These are phyloP conservation scores for Yponomeuta evonymella DNA, from an alignment of 2,888 invertebrate species.

Conservation along the genomic window DNA sequence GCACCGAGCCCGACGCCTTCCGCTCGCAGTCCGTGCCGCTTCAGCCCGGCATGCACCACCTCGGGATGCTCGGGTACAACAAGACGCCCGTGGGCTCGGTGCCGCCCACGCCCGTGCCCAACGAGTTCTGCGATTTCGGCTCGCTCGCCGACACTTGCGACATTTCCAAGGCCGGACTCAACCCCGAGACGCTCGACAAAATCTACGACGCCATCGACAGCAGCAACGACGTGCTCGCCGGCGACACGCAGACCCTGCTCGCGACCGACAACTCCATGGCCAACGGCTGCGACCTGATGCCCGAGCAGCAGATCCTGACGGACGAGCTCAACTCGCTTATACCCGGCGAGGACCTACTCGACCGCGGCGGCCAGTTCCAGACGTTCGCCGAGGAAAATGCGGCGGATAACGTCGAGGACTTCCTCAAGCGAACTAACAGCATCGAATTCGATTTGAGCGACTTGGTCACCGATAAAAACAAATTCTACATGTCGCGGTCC, in stretches of 20 bases:
- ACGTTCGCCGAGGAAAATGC: conserved; percentile 44
- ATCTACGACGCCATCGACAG: conserved; percentile 79
- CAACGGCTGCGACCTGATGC: conserved; percentile 58
- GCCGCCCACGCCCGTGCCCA: conserved; percentile 81
- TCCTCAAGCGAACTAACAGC: conserved; percentile 60
- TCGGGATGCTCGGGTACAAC: conserved; percentile 51
- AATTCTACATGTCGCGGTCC: conserved; percentile 78
- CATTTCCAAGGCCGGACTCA: conserved; percentile 66
- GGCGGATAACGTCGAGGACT: conserved; percentile 60
- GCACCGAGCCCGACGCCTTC: conserved; percentile 59
- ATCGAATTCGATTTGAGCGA: conserved; percentile 65
- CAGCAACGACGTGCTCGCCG: conserved; percentile 60
- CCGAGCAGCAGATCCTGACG: conserved; percentile 54
- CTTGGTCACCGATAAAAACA: conserved; percentile 54
- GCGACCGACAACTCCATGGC: conserved; percentile 48
- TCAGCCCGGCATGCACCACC: conserved; percentile 72
- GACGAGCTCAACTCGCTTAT: conserved; percentile 60
- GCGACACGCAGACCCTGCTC: conserved; percentile 44
- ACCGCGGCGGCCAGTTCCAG: conserved; percentile 50
- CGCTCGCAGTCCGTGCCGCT: conserved; percentile 89
- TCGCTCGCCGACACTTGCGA: conserved; percentile 76
- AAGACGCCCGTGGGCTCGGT: conserved; percentile 79
- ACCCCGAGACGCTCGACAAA: conserved; percentile 79
- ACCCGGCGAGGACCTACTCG: conserved; percentile 54
- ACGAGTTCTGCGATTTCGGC: conserved; percentile 83